Evolutionary conservation across 2,888 invertebrate genomes (phyloP), one percentile per base, ranked within the genome.

Genomic region (Ditula angustiorana): DNA sequence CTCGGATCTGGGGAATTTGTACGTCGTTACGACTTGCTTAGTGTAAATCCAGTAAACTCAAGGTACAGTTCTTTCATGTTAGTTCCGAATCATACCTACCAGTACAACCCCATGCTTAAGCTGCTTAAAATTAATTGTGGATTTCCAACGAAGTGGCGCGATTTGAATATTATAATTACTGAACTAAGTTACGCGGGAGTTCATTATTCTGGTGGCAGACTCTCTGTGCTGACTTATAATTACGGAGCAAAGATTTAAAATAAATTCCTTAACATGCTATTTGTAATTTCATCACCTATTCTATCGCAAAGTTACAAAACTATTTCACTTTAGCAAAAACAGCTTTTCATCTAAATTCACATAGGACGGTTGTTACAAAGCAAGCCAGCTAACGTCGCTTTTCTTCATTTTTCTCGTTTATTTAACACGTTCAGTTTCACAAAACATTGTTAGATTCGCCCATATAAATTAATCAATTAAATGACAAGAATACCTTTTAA

Each of bases 1-100:
- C 50, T 57, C 19, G 33, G 30, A 62, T 62, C 55, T 57, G 49
- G 8, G 57, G 57, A 33, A 41, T 41, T 30, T 44, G 44, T 10
- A 13, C 44, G 63, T 63, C 44, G 56, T 57, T 63, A 58, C 50
- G 50, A 57, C 44, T 33, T 44, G 57, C 63, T 63, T 61, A 61
- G 52, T 58, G 41, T 58, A 57, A 57, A 58, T 44, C 57, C 50
- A 44, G 26, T 58, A 63, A 49, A 63, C 41, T 63, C 44, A 21
- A 33, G 33, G 50, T 50, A 24, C 52, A 44, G 41, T 41, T 41
- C 19, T 41, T 41, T 41, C 41, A 2, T 41, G 19, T 19, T 4
- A 19, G 19, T 19, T 41, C 8, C 19, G 3, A 7, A 19, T 41
- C 41, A 41, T 41, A 41, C 19, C 16, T 19, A n/a, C n/a, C n/a